Evolutionary conservation across 2,888 invertebrate species (phyloP), one percentile per base, ranked within the genome.

Genomic region (Tenthredo scrophulariae): DNA sequence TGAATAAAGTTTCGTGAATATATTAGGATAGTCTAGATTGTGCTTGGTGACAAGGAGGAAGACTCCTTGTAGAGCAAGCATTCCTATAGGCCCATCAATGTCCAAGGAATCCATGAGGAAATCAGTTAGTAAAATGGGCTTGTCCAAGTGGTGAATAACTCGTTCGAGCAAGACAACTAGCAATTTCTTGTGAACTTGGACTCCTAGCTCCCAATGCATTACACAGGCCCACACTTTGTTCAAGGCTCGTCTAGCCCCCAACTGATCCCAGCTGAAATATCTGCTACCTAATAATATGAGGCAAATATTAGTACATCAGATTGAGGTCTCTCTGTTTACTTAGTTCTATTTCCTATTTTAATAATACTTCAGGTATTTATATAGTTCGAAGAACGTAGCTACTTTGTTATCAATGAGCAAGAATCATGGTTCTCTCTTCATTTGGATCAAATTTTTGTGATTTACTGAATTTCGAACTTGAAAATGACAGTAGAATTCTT

Each of bases 1-100:
- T 29, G 97, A 97, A 94, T 99, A 99, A n/a, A 99, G 95, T 90
- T 99, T 98, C 89, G 96, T 96, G 94, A 98, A 99, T 92, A 99
- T 98, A 92, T 98, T 97, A 0, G 99, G 99, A 94, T 98, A 99
- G 90, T 98, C 97, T 94, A 99, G 95, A 94, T 99, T 99, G 94
- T 98, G 97, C 86, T 97, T 96, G 88, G 97, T 97, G 86, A 99
- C 98, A 87, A 99, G 95, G 82, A 97, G 96, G 92, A 98, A 97
- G 84, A 99, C 96, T 29, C 99, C 98, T 92, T 98, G 98, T 15
- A 99, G 94, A 0, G 99, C 98, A 84, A 99, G 94, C 91, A 99
- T 95, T 91, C 98, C 97, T 86, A 98, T 96, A 0, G 97, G 96
- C 9, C 99, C 98, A 89, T 98, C 97, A 75, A 96, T 95, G 91